Evolutionary conservation across 2,797 vertebrate species (phyloP).

Genomic region (Triplophysa yarkandensis): DNA sequence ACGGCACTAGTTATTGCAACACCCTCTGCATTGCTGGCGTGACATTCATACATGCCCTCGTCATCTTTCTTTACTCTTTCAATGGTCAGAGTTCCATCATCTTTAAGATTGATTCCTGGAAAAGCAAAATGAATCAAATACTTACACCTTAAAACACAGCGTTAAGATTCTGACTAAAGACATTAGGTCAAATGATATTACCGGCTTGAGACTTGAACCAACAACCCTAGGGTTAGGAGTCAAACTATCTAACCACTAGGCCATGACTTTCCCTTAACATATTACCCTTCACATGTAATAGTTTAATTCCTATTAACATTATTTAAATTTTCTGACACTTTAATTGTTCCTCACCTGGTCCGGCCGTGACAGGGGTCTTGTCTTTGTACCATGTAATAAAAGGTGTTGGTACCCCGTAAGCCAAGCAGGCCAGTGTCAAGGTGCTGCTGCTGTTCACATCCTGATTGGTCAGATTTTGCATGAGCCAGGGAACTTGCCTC

Average conservation of each 20-base stretch:
- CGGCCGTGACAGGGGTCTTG: conserved; percentile 72
- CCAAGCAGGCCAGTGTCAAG: conserved; percentile 79
- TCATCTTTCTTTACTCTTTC: conserved; percentile 92
- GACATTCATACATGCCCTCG: conserved; percentile 87
- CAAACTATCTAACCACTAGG: too few species aligned
- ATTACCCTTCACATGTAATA: too few species aligned
- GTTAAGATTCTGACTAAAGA: too few species aligned
- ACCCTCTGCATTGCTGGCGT: conserved; percentile 81
- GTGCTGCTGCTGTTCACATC: conserved; percentile 89
- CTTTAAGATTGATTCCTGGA: conserved; percentile 82
- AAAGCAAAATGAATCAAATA: conserved; percentile 11
- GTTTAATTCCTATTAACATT: too few species aligned
- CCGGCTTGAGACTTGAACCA: too few species aligned
- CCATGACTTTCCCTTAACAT: too few species aligned
- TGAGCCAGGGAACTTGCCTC: conserved; percentile 75
- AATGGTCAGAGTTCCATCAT: conserved; percentile 80
- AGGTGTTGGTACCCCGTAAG: conserved; percentile 79
- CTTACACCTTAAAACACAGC: neutral
- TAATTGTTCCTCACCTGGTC: conserved; percentile 78
- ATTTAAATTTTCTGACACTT: neutral
- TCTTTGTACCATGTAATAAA: conserved; percentile 85
- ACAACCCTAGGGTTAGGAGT: too few species aligned
- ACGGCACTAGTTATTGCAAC: conserved; percentile 78
- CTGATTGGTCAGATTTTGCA: conserved; percentile 84
- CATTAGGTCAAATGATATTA: too few species aligned